A percentile compares a stretch with the other conserved stretches of the same genome.
phyloP scores from a whole-genome alignment of 2,888 invertebrate species.

The Pandemis cinnamomeana region DNA sequence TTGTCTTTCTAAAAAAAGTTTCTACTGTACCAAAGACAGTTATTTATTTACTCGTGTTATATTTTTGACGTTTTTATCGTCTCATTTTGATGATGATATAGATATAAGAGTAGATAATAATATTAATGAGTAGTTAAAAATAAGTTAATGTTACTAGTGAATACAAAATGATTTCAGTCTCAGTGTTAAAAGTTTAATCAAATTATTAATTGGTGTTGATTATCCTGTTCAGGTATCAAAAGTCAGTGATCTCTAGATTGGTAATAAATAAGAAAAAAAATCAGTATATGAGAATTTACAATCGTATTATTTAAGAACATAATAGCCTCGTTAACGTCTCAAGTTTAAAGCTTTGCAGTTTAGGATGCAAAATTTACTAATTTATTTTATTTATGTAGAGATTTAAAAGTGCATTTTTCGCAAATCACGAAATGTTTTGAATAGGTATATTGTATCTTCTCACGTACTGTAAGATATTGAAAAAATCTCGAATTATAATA shows the following conservation, averaged over 20 bases:
- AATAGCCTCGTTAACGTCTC: neutral
- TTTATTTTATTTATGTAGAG: too few species aligned
- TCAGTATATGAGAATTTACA: neutral
- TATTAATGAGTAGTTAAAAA: conserved; percentile 24
- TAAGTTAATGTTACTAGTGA: conserved; percentile 53
- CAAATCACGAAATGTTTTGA: neutral
- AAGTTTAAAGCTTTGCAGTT: neutral
- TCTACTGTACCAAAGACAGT: conserved; percentile 9
- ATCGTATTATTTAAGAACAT: neutral
- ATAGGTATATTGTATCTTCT: neutral
- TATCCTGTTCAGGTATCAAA: conserved; percentile 46
- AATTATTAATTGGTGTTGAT: conserved; percentile 49
- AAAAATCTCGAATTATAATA: conserved; percentile 40
- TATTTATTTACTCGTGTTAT: conserved; percentile 11
- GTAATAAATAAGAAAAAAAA: conserved; percentile 4
- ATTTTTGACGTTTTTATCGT: conserved; percentile 4
- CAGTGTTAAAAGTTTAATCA: conserved; percentile 45
- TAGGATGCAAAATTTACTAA: too few species aligned
- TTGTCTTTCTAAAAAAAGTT: conserved; percentile 4
- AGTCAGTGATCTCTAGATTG: conserved; percentile 46
- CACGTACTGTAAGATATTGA: neutral
- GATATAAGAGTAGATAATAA: conserved; percentile 4
- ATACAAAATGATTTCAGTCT: conserved; percentile 51
- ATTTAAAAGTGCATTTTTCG: neutral
- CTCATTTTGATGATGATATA: neutral